These are phyloP conservation scores for Idris sp. DNA, from an alignment of 1,140 invertebrate genomes.

Conservation along the genomic window DNA sequence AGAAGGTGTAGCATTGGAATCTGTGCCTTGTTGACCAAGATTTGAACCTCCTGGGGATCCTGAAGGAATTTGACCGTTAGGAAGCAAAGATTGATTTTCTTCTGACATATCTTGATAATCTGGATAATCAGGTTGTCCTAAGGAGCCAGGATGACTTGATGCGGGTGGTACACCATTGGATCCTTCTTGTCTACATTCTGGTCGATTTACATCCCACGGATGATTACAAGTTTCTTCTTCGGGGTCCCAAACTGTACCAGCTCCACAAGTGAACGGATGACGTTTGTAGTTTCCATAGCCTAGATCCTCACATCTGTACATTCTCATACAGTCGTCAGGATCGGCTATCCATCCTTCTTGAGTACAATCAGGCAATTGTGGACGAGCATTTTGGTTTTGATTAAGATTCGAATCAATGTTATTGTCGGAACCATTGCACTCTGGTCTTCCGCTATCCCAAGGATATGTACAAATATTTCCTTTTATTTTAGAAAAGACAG, in stretches of 20 bases:
- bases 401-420: conserved; percentile 66
- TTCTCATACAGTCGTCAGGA: conserved; percentile 85
- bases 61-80: too few species aligned
- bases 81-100: too few species aligned
- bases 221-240: conserved; percentile 83
- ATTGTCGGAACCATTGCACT: conserved; percentile 77
- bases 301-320: conserved; percentile 86
- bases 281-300: conserved; percentile 79
- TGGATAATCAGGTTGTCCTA: background rate
- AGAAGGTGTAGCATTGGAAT: too few species aligned
- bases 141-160: background rate
- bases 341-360: conserved; percentile 84
- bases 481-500: conserved; percentile 83
- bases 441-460: conserved; percentile 79
- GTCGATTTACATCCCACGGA: conserved; percentile 78
- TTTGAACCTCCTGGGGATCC: too few species aligned
- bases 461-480: conserved; percentile 83
- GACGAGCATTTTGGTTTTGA: conserved; percentile 13
- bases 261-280: conserved; percentile 84
- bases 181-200: conserved; percentile 54
- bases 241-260: conserved; percentile 86
- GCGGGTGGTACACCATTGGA: conserved; percentile 3
- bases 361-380: conserved; percentile 66
- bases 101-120: too few species aligned
- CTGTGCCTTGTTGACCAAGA: too few species aligned